Conservation (phyloP, 2,797 vertebrate genomes). For the Tauraco hartlaubi region DNA sequence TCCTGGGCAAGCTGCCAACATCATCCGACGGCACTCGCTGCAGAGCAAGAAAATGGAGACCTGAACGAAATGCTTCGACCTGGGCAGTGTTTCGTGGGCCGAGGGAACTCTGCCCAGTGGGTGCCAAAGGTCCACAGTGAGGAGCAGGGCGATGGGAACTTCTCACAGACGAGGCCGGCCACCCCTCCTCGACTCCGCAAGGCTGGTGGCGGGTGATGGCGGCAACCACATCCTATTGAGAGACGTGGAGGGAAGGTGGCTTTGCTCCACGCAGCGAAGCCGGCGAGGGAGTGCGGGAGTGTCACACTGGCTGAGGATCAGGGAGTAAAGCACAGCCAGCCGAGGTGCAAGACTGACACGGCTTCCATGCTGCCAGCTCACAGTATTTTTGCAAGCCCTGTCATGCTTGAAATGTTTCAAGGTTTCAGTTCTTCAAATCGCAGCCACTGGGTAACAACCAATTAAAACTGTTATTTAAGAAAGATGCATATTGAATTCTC, state of each 20-base stretch:
- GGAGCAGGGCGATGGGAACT: fast-evolving
- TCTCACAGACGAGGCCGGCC: not conserved
- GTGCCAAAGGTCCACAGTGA: not conserved
- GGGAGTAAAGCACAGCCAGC: not conserved
- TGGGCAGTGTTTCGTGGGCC: fast-evolving
- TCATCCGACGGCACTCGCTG: not conserved
- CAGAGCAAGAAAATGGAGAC: slow-evolving; percentile 38
- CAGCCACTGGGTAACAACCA: not conserved
- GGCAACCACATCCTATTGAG: not conserved
- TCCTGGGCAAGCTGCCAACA: slow-evolving; percentile 44
- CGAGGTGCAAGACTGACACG: not conserved
- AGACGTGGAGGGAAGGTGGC: not conserved
- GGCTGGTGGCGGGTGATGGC: not conserved
- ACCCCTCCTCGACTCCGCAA: not conserved
- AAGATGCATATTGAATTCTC: not conserved
- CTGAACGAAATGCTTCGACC: not conserved
- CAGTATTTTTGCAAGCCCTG: not conserved
- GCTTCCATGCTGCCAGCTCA: not conserved
- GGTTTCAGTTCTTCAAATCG: not conserved
- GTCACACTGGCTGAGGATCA: slow-evolving; percentile 11
- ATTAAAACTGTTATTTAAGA: not conserved
- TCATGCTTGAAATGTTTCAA: not conserved
- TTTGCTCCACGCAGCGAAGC: not conserved
- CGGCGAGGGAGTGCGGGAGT: not conserved
- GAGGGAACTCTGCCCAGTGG: not conserved